Base-by-base conservation (phyloP, 2,113 vertebrate species). In the Ursus arctos region DNA sequence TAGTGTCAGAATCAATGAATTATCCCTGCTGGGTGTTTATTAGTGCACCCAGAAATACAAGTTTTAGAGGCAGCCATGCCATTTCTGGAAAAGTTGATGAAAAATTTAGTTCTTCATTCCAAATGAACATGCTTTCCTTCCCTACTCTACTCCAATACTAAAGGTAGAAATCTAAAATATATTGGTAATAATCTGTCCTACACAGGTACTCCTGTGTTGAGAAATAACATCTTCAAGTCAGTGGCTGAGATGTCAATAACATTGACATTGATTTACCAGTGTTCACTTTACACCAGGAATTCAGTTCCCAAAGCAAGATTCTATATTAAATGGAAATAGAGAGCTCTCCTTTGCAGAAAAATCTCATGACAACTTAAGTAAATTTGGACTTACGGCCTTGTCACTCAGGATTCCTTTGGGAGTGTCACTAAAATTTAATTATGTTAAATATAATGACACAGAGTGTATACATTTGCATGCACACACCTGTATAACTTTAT, bases 1-100 rank as follows among this genome's bases (percentile, higher is more conserved):
- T 96, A 96, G 74, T 95, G 89, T 95, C 95, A 96, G n/a, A 92
- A 49, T 94, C 94, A 94, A 91, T 97, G 36, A 96, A 88, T 88
- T 97, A 85, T 88, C 43, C 19, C 51, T 97, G 49, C 53, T 63
- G n/a, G 61, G 36, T 65, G 80, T 93, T 95, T 93, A 96, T 53
- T 95, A 95, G 26, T 26, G 2, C 61, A 79, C 28, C 28, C 63
- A 96, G 77, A 93, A 96, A 96, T 86, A 74, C 49, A 79, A 74
- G 22, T 12, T 96, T 96, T 84, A 95, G 72, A 91, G 63, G 8
- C 26, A 97, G 61, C 28, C 49, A 40, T 36, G 18, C 31, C 22
- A 71, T 94, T 94, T 97, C 88, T 87, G 43, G 55, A 24, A 94
- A 96, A 85, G 15, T 12, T 40, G 74, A 69, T 92, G n/a, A 94